Conservation (phyloP, 2,888 invertebrate genomes). For the Microdon myrmicae region DNA sequence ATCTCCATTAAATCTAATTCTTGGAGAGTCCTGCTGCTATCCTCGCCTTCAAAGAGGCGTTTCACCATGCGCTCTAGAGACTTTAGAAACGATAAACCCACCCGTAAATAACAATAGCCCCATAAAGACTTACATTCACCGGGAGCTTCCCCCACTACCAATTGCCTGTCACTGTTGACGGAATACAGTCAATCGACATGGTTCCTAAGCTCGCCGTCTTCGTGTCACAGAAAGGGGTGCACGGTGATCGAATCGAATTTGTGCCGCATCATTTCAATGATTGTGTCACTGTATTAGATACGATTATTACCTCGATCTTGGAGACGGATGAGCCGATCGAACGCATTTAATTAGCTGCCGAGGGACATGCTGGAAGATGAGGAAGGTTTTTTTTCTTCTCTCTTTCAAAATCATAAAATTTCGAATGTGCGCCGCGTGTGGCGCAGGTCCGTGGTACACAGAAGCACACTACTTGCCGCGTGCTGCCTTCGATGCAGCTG, state of each 20-base stretch:
- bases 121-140: slow-evolving; percentile 19
- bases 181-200: slow-evolving; percentile 49
- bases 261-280: slow-evolving; percentile 47
- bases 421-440: slow-evolving; percentile 13
- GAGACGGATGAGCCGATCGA: slow-evolving; percentile 43
- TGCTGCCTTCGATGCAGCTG: slow-evolving; percentile 58
- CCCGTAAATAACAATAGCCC: slow-evolving; percentile 49
- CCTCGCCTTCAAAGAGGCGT: slow-evolving; percentile 2
- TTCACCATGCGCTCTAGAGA: slow-evolving; percentile 10
- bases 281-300: slow-evolving; percentile 49
- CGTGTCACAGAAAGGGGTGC: background rate
- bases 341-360: slow-evolving; percentile 47
- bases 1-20: slow-evolving; percentile 42
- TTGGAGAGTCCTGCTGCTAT: slow-evolving; percentile 7
- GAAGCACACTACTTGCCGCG: slow-evolving; percentile 1
- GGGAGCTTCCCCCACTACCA: slow-evolving; percentile 23
- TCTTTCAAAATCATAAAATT: slow-evolving; percentile 35
- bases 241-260: slow-evolving; percentile 18
- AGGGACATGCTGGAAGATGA: slow-evolving; percentile 33
- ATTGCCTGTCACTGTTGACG: slow-evolving; percentile 43
- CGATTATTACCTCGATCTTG: slow-evolving; percentile 49
- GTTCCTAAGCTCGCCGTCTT: background rate
- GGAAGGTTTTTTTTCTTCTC: too few relatives aligned
- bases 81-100: slow-evolving; percentile 44
- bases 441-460: slow-evolving; percentile 13